Conservation (phyloP, 2,888 invertebrate species). For the Sisyra nigra region DNA sequence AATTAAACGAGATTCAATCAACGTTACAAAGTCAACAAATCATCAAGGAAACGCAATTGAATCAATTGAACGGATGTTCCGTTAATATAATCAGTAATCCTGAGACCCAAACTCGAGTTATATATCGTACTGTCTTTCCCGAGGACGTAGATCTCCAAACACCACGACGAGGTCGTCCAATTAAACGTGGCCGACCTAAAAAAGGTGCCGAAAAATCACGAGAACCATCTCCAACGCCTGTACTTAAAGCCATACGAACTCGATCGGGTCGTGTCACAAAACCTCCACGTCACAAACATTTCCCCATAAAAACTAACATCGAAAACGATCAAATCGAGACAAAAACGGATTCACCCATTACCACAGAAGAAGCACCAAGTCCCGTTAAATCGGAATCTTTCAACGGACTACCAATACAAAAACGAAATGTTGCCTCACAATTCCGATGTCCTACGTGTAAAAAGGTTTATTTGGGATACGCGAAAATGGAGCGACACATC, state of each 20-base stretch:
- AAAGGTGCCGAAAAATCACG: constrained; percentile 15
- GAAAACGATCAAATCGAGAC: not conserved
- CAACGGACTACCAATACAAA: constrained; percentile 14
- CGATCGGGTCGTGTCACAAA: constrained; percentile 23
- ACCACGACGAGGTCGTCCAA: constrained; percentile 11
- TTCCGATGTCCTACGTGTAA: constrained; percentile 45
- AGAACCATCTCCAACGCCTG: constrained; percentile 8
- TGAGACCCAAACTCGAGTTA: constrained; percentile 13
- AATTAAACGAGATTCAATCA: constrained; percentile 4
- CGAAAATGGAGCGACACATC: constrained; percentile 42
- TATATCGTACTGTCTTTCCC: constrained; percentile 22
- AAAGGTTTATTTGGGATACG: constrained; percentile 44
- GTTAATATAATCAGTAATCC: constrained; percentile 8
- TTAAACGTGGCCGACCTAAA: constrained; percentile 20
- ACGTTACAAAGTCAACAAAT: constrained; percentile 1
- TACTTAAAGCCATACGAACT: constrained; percentile 16
- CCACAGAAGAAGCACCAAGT: constrained; percentile 9
- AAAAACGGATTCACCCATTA: constrained; percentile 6
- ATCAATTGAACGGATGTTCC: not conserved
- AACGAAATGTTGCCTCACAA: constrained; percentile 30
- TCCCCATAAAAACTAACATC: too few species aligned
- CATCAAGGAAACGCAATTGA: not conserved
- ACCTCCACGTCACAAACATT: constrained; percentile 20
- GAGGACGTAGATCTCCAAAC: constrained; percentile 20
- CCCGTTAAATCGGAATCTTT: not conserved